Conservation (phyloP, 1,140 invertebrate species). For the Stegodyphus dumicola region DNA sequence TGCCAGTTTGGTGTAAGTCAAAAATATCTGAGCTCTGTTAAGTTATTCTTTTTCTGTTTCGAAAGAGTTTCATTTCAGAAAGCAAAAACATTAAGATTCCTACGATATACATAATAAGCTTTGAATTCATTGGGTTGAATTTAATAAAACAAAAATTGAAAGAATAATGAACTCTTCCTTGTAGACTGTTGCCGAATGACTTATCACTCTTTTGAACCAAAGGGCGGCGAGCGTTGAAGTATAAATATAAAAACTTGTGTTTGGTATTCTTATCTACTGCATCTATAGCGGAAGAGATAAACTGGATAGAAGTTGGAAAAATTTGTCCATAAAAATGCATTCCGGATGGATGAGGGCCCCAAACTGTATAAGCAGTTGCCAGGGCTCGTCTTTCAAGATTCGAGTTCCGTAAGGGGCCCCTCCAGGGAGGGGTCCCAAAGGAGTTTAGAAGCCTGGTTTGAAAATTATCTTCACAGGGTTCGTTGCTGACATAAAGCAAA, state of each 20-base stretch:
- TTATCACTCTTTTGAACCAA: background rate
- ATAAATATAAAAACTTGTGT: slow-evolving; percentile 29
- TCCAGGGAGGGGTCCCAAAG: slow-evolving; percentile 13
- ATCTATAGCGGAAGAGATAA: slow-evolving; percentile 21
- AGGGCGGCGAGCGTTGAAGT: background rate
- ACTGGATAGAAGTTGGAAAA: slow-evolving; percentile 30
- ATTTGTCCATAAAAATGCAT: slow-evolving; percentile 50
- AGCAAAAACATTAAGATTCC: too few relatives aligned
- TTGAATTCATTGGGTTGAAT: too few relatives aligned
- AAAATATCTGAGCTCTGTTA: too few relatives aligned
- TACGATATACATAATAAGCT: too few relatives aligned
- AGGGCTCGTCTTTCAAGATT: slow-evolving; percentile 23
- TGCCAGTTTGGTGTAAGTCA: background rate
- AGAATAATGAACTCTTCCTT: too few relatives aligned
- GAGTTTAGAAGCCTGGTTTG: background rate
- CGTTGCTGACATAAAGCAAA: background rate
- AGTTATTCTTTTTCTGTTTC: too few relatives aligned
- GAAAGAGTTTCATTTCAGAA: too few relatives aligned
- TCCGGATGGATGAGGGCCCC: slow-evolving; percentile 24
- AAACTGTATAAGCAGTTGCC: slow-evolving; percentile 34
- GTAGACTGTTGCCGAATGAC: too few relatives aligned
- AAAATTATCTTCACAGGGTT: slow-evolving; percentile 30
- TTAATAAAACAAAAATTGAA: too few relatives aligned
- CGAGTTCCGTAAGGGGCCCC: slow-evolving; percentile 4
- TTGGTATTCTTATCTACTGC: slow-evolving; percentile 11